Evolutionary conservation across 53 echinoderm and acorn worm species (phyloP), one percentile per base, ranked within the genome.

Genomic region (Glandiceps talaboti): DNA sequence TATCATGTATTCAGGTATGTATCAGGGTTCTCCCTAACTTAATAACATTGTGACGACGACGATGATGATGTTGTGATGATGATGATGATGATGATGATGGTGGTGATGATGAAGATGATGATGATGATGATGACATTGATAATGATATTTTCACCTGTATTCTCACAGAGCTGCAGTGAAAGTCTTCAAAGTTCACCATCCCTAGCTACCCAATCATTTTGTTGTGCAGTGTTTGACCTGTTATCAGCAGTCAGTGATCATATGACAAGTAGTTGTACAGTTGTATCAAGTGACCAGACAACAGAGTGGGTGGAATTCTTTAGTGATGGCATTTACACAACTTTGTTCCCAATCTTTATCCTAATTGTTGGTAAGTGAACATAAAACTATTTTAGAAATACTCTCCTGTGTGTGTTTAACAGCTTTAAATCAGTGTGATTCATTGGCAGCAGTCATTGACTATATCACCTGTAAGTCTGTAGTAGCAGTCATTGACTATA

Each of bases 131-230:
- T 78, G 79, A 0, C 31, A 14, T 0, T 14, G 79, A 78, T 78
- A 14, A 31, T 33, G 79, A n/a, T 79, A n/a, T n/a, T n/a, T n/a
- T n/a, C n/a, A n/a, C n/a, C n/a, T n/a, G n/a, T n/a, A n/a, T n/a
- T n/a, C n/a, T n/a, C n/a, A 0, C 77, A 94, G 94, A 91, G 86
- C 0, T 94, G 94, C 77, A 85, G 84, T 32, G 89, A 91, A 74
- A 85, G 74, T 26, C 31, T 77, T 74, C 73, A 33, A 30, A 30
- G 80, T 76, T 30, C 73, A 32, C 27, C 26, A 28, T 85, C 86
- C 1, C 28, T 31, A 14, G 74, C 82, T 25, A 25, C 80, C 26
- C 30, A 82, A 28, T 75, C 83, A 0, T 87, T 91, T 33, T 88
- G 78, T 74, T 82, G 87, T 6, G 85, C 75, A 75, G 77, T 86